These are phyloP conservation scores for Chaetogeoica ovagalla DNA, from an alignment of 2,888 invertebrate genomes.

Conservation along the genomic window DNA sequence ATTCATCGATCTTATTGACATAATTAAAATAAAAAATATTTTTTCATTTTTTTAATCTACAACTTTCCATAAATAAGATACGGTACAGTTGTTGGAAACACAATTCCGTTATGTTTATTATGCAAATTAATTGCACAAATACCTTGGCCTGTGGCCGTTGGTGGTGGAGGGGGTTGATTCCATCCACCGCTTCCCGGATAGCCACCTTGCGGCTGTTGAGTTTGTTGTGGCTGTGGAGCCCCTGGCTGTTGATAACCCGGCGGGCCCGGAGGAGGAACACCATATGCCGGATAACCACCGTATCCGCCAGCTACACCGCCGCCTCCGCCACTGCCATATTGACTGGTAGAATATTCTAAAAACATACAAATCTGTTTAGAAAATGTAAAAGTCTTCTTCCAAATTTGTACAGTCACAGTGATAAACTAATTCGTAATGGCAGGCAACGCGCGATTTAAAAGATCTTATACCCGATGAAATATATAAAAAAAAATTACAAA, in stretches of 20 bases:
- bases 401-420: too few species aligned
- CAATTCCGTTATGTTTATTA: too few species aligned
- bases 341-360: conserved; percentile 47
- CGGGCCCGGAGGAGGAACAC: conserved; percentile 46
- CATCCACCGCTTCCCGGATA: conserved; percentile 23
- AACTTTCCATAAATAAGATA: too few species aligned
- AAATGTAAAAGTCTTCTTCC: background rate
- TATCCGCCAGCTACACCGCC: conserved; percentile 51
- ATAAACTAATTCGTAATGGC: too few species aligned
- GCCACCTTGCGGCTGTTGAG: conserved; percentile 37
- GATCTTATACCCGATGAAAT: too few species aligned
- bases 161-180: conserved; percentile 45
- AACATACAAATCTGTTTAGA: background rate
- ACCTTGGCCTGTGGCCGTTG: conserved; percentile 37
- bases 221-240: conserved; percentile 31
- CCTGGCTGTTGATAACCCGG: conserved; percentile 44
- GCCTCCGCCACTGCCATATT: conserved; percentile 29
- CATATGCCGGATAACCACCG: conserved; percentile 51
- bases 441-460: too few species aligned
- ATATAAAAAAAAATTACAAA: too few species aligned
- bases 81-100: too few species aligned
- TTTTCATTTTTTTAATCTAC: too few species aligned
- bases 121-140: background rate
- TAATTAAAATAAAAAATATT: too few species aligned
- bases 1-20: too few species aligned